Percentiles rank a stretch among this genome's conserved stretches.
These are phyloP conservation scores for Danionella dracula DNA, from an alignment of 2,797 vertebrate species.

Conservation along the genomic window DNA sequence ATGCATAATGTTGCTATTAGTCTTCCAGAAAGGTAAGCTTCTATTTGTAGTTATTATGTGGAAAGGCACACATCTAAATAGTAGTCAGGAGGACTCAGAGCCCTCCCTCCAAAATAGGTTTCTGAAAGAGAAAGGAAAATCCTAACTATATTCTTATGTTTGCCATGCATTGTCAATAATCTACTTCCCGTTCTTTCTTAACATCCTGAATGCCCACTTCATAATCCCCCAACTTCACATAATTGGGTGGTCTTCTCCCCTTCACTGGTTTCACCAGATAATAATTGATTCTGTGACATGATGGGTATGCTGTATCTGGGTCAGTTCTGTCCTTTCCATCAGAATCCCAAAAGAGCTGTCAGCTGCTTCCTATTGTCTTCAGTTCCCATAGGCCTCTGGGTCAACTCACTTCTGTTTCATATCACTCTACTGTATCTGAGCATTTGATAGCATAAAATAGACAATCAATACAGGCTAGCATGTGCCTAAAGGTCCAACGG, in stretches of 20 bases:
- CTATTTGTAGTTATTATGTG: too few species aligned
- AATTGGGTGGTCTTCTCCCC: not conserved
- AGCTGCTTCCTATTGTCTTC: slow-evolving; percentile 62
- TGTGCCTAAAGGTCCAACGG: not conserved
- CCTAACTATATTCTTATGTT: too few species aligned
- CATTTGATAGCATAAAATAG: slow-evolving; percentile 12
- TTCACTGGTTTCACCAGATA: slow-evolving; percentile 28
- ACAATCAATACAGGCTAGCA: slow-evolving; percentile 14
- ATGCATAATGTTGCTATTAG: too few species aligned
- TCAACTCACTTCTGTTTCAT: slow-evolving; percentile 1
- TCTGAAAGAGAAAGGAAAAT: too few species aligned
- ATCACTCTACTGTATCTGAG: slow-evolving; percentile 23
- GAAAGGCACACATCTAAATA: too few species aligned
- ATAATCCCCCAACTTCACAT: not conserved
- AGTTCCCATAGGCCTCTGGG: slow-evolving; percentile 54
- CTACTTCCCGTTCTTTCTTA: too few species aligned
- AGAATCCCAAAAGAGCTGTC: slow-evolving; percentile 49
- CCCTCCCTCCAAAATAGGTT: too few species aligned
- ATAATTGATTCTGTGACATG: slow-evolving; percentile 53
- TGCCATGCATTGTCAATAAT: too few species aligned
- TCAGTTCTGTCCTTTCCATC: slow-evolving; percentile 54
- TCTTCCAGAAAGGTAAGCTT: too few species aligned
- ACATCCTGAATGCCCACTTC: not conserved
- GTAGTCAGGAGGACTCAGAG: too few species aligned
- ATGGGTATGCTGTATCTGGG: slow-evolving; percentile 60